Percentiles rank a stretch among this genome's conserved stretches.
phyloP scores from a whole-genome alignment of 2,888 invertebrate genomes.

The Pristionchus japonicus region DNA sequence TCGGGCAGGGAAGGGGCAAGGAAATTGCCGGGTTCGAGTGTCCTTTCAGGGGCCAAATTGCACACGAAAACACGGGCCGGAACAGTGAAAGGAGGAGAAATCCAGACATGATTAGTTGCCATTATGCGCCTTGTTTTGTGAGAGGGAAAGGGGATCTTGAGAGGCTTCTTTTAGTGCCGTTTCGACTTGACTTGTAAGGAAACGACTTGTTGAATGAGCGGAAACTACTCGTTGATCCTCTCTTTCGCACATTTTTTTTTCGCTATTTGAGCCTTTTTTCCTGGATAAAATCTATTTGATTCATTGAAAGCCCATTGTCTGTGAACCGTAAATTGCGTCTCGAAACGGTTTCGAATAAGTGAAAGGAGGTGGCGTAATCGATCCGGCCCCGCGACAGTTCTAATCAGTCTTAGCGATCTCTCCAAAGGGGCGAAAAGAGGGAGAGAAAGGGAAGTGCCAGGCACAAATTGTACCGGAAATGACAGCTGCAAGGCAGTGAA shows the following conservation, averaged over 20 bases:
- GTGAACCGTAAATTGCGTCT: neutral
- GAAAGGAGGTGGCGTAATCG: neutral
- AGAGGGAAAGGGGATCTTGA: slow-evolving; percentile 3
- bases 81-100: slow-evolving; percentile 27
- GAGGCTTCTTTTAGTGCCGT: slow-evolving; percentile 15
- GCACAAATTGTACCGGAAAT: slow-evolving; percentile 29
- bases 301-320: neutral
- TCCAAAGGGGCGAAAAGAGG: slow-evolving; percentile 9
- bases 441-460: neutral
- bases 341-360: neutral
- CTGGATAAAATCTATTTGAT: neutral
- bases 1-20: neutral
- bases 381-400: neutral
- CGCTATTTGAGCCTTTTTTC: too few species aligned
- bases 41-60: neutral
- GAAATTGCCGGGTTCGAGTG: slow-evolving; percentile 9
- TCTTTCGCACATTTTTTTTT: too few species aligned
- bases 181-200: neutral
- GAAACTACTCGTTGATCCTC: too few species aligned
- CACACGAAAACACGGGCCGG: neutral
- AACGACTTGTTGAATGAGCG: too few species aligned
- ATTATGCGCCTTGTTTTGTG: slow-evolving; percentile 17
- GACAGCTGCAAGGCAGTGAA: slow-evolving; percentile 13
- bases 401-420: slow-evolving; percentile 15
- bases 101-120: slow-evolving; percentile 26